These are phyloP conservation scores for Brachynemurus nebulosus DNA, from an alignment of 2,888 invertebrate genomes.

Conservation along the genomic window DNA sequence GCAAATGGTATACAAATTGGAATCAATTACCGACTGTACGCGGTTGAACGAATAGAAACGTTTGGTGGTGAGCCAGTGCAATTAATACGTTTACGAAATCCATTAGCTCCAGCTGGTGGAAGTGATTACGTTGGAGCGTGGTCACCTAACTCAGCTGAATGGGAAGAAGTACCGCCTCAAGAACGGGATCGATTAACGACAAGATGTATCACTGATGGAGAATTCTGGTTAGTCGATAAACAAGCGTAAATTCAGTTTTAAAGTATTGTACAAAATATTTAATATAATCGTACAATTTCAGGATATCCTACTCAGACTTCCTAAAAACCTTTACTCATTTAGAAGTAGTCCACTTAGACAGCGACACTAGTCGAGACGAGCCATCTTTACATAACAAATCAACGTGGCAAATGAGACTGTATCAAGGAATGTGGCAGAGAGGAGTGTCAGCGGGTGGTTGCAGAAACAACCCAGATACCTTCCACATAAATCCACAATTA, in stretches of 20 bases:
- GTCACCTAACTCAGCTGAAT: slow-evolving; percentile 52
- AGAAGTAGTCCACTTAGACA: slow-evolving; percentile 75
- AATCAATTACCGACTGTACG: slow-evolving; percentile 64
- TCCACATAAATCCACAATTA: slow-evolving; percentile 86
- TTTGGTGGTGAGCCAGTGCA: slow-evolving; percentile 56
- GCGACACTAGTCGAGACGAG: slow-evolving; percentile 75
- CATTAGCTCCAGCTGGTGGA: slow-evolving; percentile 41
- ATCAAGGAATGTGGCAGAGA: slow-evolving; percentile 73
- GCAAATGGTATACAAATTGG: slow-evolving; percentile 56
- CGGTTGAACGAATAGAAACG: slow-evolving; percentile 60
- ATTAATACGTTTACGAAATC: slow-evolving; percentile 55
- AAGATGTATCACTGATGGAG: slow-evolving; percentile 50
- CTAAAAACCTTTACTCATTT: slow-evolving; percentile 67
- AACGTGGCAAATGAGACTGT: slow-evolving; percentile 79
- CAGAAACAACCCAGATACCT: slow-evolving; percentile 78
- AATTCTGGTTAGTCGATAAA: slow-evolving; percentile 46
- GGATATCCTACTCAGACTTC: slow-evolving; percentile 74
- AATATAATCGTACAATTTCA: slow-evolving; percentile 27
- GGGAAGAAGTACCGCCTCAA: slow-evolving; percentile 60
- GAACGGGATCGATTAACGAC: slow-evolving; percentile 57
- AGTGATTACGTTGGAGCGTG: slow-evolving; percentile 57
- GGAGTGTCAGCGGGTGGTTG: slow-evolving; percentile 86
- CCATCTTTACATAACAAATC: slow-evolving; percentile 60
- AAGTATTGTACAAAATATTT: no score
- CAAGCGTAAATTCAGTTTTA: neutral